phyloP scores from a whole-genome alignment of 2,113 vertebrate genomes.

The Ifrita kowaldi region DNA sequence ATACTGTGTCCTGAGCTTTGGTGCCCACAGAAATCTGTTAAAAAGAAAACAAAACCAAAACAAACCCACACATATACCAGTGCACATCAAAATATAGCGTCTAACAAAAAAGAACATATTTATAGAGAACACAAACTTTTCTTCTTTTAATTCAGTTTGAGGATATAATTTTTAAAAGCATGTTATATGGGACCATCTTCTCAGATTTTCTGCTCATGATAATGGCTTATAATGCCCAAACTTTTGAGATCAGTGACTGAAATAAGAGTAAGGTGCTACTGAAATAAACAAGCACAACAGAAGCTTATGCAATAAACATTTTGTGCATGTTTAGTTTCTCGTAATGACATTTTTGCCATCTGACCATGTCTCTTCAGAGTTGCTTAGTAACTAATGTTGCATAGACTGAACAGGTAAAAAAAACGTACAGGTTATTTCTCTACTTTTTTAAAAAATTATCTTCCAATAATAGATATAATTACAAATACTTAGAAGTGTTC shows the following conservation, averaged over 20 bases:
- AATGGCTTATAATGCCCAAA: not conserved
- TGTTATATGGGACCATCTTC: not conserved
- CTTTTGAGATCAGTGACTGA: not conserved
- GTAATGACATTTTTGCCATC: not conserved
- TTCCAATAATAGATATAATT: not conserved
- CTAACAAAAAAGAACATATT: not conserved
- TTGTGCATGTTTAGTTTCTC: not conserved
- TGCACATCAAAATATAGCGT: not conserved
- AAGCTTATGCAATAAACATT: not conserved
- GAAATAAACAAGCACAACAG: not conserved
- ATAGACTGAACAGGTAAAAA: not conserved
- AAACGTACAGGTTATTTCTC: not conserved
- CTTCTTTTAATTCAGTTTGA: not conserved
- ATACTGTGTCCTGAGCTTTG: not conserved
- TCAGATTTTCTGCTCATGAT: not conserved
- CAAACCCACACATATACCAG: not conserved
- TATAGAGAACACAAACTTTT: not conserved
- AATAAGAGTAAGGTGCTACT: not conserved
- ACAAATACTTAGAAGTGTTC: not conserved
- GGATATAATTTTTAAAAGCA: not conserved
- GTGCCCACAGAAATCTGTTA: constrained; percentile 49
- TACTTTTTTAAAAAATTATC: not conserved
- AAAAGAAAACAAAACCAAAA: not conserved
- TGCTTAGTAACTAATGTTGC: not conserved
- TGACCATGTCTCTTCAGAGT: not conserved